A percentile compares a stretch with the other conserved stretches of the same genome.
Evolutionary conservation across 2,888 invertebrate genomes (phyloP).

Genomic region (Parnassius apollo): DNA sequence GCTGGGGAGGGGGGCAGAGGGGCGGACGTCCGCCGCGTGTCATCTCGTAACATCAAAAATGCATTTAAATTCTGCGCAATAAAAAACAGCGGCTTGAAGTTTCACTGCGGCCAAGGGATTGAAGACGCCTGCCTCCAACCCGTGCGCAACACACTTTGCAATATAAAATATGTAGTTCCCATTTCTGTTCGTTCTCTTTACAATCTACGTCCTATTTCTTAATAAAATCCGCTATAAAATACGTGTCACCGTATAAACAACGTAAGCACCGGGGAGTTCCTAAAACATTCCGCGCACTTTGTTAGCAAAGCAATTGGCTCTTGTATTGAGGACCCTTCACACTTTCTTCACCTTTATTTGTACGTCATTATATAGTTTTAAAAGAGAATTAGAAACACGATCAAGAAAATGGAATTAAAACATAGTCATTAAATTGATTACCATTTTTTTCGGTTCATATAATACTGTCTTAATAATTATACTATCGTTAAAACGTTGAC

Average conservation of each 20-base stretch:
- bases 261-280: constrained; percentile 35
- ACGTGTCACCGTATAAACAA: constrained; percentile 34
- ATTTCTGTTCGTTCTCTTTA: constrained; percentile 34
- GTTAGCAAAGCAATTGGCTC: constrained; percentile 56
- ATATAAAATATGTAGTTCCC: constrained; percentile 61
- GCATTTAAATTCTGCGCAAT: constrained; percentile 82
- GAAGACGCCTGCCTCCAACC: constrained; percentile 58
- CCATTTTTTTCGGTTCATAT: too few species aligned
- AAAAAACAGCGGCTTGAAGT: constrained; percentile 79
- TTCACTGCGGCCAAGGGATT: constrained; percentile 72
- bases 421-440: too few species aligned
- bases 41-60: constrained; percentile 82
- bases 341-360: constrained; percentile 39
- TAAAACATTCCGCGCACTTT: constrained; percentile 38
- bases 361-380: constrained; percentile 37
- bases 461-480: too few species aligned
- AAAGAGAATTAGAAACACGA: constrained; percentile 7
- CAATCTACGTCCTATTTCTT: constrained; percentile 34
- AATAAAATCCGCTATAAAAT: constrained; percentile 29
- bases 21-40: constrained; percentile 79
- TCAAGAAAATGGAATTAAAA: too few species aligned
- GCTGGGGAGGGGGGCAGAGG: constrained; percentile 60
- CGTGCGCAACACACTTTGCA: constrained; percentile 52
- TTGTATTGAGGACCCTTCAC: constrained; percentile 48
- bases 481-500: too few species aligned